Evolutionary conservation across 2,113 vertebrate species (phyloP), one percentile per base, ranked within the genome.

Genomic region (Dipodomys stephensi): DNA sequence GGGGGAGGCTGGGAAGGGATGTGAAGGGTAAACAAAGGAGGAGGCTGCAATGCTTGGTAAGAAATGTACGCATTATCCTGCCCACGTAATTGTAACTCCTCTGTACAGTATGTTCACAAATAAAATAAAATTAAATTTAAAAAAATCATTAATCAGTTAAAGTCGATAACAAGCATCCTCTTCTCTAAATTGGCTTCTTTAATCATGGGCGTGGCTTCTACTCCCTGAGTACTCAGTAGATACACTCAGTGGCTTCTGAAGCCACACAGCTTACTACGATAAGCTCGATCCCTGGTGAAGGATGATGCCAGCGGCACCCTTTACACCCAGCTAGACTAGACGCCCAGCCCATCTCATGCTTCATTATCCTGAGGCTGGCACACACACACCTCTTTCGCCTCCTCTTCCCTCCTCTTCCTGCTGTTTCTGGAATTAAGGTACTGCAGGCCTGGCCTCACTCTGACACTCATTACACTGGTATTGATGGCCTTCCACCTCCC

Each of bases 401-500:
- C 67, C 2, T 79, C 60, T 64, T 62, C 83, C 62, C 73, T 88
- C 49, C 57, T 89, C 18, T 74, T 46, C 84, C 94, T 30, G 90
- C 92, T 87, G 94, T 94, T 96, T 90, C 85, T 95, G 93, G 85
- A 96, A 96, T 95, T 15, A 94, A 94, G 93, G 95, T 93, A 78
- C 93, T 28, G 8, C 46, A 69, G 20, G 30, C 49, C 80, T 77
- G 88, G 22, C 95, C 84, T n/a, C 90, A 71, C 88, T 88, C 93
- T 15, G 62, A 93, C 86, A 23, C 94, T 97, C 96, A 92, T 97
- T 97, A 93, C 68, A 10, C 92, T 53, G n/a, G 83, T 95, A 96
- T 82, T 79, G 57, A 93, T 90, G 97, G 94, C 97, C 97, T 98
- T 95, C 93, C 95, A 96, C 98, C 97, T 96, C 95, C 78, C 88